Evolutionary conservation across 2,797 vertebrate species (phyloP).

Genomic region (Saguinus oedipus): DNA sequence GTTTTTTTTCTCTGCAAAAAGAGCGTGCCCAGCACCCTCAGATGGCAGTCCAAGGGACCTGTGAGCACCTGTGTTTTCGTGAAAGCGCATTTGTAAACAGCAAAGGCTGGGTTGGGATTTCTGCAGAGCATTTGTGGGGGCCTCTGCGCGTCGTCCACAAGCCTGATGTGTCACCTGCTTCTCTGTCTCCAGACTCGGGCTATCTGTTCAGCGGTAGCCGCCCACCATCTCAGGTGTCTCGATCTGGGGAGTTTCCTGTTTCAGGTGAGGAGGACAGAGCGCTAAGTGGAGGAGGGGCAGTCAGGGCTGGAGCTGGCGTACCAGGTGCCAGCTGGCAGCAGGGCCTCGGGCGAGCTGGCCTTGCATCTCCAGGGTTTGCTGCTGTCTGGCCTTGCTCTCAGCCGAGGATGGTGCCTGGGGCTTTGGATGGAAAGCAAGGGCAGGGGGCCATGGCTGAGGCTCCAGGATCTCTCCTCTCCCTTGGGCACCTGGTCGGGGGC

Average conservation of each 20-base stretch:
- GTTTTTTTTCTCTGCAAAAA: not conserved
- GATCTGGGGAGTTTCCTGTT: conserved; percentile 87
- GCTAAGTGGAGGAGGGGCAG: not conserved
- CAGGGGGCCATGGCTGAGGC: not conserved
- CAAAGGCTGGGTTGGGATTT: not conserved
- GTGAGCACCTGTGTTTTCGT: not conserved
- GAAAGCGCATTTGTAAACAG: not conserved
- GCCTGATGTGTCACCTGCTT: not conserved
- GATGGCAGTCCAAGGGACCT: rapidly evolving
- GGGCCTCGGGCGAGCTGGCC: not conserved
- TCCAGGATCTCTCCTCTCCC: not conserved
- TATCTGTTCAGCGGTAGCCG: conserved; percentile 96
- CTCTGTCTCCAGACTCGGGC: conserved; percentile 90
- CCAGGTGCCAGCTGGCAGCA: not conserved
- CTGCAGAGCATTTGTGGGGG: rapidly evolving
- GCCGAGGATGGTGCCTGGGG: not conserved
- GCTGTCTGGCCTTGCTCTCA: not conserved
- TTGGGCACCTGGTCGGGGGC: not conserved
- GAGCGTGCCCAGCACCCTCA: rapidly evolving
- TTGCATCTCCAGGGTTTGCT: rapidly evolving
- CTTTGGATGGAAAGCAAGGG: not conserved
- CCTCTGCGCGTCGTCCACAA: rapidly evolving
- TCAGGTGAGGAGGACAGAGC: conserved; percentile 86
- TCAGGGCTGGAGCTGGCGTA: rapidly evolving
- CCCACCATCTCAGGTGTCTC: conserved; percentile 86